These are phyloP conservation scores for Formica exsecta DNA, from an alignment of 1,140 invertebrate species.

Conservation along the genomic window DNA sequence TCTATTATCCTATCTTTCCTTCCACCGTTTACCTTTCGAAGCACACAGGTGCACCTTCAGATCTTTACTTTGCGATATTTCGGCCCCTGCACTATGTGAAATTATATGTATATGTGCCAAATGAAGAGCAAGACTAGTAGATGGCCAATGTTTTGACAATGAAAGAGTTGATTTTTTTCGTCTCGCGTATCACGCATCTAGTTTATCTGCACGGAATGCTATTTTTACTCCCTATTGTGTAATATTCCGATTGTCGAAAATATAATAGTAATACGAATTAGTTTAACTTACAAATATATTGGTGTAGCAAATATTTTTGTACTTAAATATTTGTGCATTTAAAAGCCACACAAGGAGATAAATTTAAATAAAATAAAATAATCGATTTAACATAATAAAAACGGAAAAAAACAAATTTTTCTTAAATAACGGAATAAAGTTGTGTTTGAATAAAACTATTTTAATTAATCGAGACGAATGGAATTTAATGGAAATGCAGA, in stretches of 20 bases:
- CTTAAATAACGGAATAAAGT: not conserved
- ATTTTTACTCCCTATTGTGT: not conserved
- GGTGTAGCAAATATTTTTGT: too few species aligned
- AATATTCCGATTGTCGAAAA: conserved; percentile 15
- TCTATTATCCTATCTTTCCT: conserved; percentile 58
- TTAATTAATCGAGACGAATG: not conserved
- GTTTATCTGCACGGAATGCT: not conserved
- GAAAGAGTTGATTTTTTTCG: conserved; percentile 19
- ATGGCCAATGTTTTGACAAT: not conserved
- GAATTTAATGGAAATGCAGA: conserved; percentile 9
- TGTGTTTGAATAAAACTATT: not conserved
- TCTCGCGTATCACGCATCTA: not conserved
- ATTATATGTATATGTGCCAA: conserved; percentile 10
- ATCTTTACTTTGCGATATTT: conserved; percentile 4
- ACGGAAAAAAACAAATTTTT: not conserved
- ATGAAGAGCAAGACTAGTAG: not conserved
- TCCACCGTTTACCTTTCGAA: conserved; percentile 19
- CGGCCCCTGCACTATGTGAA: not conserved
- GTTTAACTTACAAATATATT: not conserved
- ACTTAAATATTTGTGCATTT: too few species aligned
- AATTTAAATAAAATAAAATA: not conserved
- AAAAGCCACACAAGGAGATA: too few species aligned
- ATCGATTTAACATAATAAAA: not conserved
- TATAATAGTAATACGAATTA: not conserved
- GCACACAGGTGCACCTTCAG: conserved; percentile 49